phyloP scores from a whole-genome alignment of 2,888 invertebrate genomes.

The Drosophila basisetae region DNA sequence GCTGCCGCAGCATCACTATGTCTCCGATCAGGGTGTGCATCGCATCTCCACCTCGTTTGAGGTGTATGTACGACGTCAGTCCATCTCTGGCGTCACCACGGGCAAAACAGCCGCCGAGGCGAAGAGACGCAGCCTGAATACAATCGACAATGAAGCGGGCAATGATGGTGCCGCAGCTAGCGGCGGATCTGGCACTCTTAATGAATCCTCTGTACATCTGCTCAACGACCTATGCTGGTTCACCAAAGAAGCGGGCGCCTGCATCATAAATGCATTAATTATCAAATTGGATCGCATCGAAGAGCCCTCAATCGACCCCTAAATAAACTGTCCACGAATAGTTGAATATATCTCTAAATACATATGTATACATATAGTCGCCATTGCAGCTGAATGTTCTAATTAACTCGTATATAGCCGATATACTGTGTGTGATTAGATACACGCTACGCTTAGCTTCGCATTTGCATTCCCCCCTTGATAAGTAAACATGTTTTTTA shows the following conservation, averaged over 20 bases:
- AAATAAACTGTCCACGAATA: conserved; percentile 18
- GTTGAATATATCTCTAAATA: background rate
- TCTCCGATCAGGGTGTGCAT: conserved; percentile 80
- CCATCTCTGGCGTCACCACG: conserved; percentile 79
- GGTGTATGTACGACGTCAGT: conserved; percentile 84
- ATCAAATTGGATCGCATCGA: conserved; percentile 82
- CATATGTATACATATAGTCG: conserved; percentile 40
- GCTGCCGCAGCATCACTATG: conserved; percentile 81
- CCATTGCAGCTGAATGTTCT: conserved; percentile 39
- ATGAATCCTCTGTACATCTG: conserved; percentile 71
- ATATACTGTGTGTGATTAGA: conserved; percentile 2
- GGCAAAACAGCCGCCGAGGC: conserved; percentile 57
- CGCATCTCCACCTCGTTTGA: conserved; percentile 85
- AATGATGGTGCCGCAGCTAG: conserved; percentile 18
- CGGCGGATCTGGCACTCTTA: conserved; percentile 30
- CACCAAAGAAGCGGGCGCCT: conserved; percentile 85
- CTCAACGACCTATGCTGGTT: conserved; percentile 85
- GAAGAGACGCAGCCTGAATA: conserved; percentile 52
- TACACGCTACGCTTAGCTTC: conserved; percentile 43
- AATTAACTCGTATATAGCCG: conserved; percentile 20
- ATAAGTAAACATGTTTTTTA: conserved; percentile 54
- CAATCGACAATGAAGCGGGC: conserved; percentile 43
- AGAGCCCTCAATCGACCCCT: conserved; percentile 46
- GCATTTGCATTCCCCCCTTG: conserved; percentile 48
- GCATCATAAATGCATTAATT: conserved; percentile 84